Evolutionary conservation across 2,888 invertebrate species (phyloP), one percentile per base, ranked within the genome.

Genomic region (Plagodis pulveraria): DNA sequence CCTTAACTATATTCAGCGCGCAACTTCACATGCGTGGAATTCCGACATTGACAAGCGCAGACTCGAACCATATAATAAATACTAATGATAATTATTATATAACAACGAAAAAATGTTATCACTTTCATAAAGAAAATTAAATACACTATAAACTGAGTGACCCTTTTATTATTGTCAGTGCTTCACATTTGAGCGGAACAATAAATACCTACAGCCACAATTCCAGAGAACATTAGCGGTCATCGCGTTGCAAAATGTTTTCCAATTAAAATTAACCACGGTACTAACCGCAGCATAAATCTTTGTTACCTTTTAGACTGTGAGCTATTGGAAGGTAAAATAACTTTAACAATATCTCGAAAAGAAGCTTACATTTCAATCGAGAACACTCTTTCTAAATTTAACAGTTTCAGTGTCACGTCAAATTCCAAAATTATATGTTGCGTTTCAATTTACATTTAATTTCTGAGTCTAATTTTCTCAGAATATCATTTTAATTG

Each of bases 211-310:
- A 35, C 41, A 32, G 38, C 57, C 56, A 54, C 56, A 62, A 58
- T 60, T 51, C 33, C 57, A 52, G 11, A 40, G 52, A 55, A 57
- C 44, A 60, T 59, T 57, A 58, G 55, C 55, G 47, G 55, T 60
- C 59, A 57, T 65, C 53, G 51, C 32, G 54, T 56, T 45, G 49
- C 49, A 50, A 57, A 66, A 63, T 62, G 57, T 62, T 62, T 63
- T 57, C 52, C 60, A 65, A 62, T 62, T 63, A 62, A 63, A 63
- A 56, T 65, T 62, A 48, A 67, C 63, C 51, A 41, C 63, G 46
- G 53, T 59, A 59, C 65, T 61, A 53, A 52, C 61, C 59, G 58
- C 59, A 49, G 6, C 41, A 62, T 60, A 58, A 62, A 67, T 64
- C 62, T 58, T 55, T 65, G 64, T 58, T 63, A 53, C 63, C 50